A percentile compares a stretch with the other conserved stretches of the same genome.
Evolutionary conservation across 2,797 vertebrate species (phyloP).

Genomic region (Avahi laniger): DNA sequence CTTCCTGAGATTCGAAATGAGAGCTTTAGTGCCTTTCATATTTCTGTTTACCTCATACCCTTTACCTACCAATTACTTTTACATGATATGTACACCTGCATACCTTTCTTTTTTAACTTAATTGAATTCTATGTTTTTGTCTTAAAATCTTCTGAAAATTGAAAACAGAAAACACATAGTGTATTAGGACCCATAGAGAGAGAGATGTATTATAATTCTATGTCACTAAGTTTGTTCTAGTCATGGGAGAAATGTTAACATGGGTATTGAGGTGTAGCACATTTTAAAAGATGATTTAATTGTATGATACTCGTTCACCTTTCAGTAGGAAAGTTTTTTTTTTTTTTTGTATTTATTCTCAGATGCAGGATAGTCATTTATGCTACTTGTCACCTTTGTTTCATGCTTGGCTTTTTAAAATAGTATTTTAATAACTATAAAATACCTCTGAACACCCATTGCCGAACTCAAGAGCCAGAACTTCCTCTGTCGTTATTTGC

Average conservation of each 20-base stretch:
- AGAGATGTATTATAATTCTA: background rate
- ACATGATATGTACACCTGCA: background rate
- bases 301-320: background rate
- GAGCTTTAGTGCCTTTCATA: background rate
- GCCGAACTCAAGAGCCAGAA: background rate
- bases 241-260: background rate
- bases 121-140: background rate
- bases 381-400: background rate
- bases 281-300: background rate
- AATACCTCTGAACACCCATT: background rate
- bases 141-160: background rate
- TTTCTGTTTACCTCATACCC: background rate
- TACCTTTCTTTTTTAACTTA: background rate
- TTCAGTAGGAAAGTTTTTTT: background rate
- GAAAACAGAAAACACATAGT: background rate
- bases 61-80: background rate
- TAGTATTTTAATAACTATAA: background rate
- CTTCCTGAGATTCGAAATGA: background rate
- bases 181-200: background rate
- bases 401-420: background rate
- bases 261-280: background rate
- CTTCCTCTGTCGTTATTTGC: background rate
- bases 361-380: background rate
- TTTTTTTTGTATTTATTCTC: background rate
- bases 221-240: background rate